These are phyloP conservation scores for Helobdella robusta DNA, from an alignment of 2,888 invertebrate genomes.

Conservation along the genomic window DNA sequence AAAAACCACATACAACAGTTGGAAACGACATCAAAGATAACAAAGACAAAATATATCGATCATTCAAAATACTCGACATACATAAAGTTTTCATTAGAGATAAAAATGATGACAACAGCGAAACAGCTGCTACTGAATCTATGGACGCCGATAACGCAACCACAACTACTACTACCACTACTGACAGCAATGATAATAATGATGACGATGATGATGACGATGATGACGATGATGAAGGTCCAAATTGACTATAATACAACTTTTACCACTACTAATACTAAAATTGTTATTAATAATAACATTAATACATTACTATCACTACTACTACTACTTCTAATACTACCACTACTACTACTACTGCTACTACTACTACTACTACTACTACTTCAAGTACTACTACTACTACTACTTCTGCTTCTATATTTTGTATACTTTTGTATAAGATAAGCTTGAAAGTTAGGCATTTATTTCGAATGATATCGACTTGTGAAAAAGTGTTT, in stretches of 20 bases:
- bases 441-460: too few species aligned
- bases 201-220: too few species aligned
- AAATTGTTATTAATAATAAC: too few species aligned
- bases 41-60: not conserved
- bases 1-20: too few species aligned
- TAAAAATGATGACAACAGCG: slow-evolving; percentile 13
- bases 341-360: slow-evolving; percentile 10
- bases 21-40: too few species aligned
- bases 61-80: slow-evolving; percentile 28
- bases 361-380: slow-evolving; percentile 17
- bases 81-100: slow-evolving; percentile 24
- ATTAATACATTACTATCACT: not conserved
- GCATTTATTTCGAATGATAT: too few species aligned
- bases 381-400: not conserved
- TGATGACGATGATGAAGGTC: too few species aligned
- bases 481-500: too few species aligned
- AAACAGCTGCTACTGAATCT: not conserved
- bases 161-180: slow-evolving; percentile 5
- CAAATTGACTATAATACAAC: too few species aligned
- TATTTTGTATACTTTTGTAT: too few species aligned
- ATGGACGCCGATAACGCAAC: not conserved
- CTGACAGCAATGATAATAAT: not conserved
- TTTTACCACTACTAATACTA: too few species aligned
- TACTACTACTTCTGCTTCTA: too few species aligned
- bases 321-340: slow-evolving; percentile 9